phyloP scores from a whole-genome alignment of 1,140 invertebrate species.

The Zaprionus davidi region DNA sequence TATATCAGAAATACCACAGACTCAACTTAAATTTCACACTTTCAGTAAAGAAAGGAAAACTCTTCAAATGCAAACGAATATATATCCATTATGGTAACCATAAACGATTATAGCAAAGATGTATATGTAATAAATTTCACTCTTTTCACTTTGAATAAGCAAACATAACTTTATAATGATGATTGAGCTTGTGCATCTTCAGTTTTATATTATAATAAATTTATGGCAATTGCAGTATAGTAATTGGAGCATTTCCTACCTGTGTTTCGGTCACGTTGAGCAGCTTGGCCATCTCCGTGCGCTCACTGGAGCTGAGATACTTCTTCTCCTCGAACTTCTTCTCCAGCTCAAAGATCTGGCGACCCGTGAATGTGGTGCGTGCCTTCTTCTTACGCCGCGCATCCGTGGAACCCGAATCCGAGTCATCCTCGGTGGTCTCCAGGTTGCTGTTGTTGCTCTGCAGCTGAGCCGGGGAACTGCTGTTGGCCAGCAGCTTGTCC shows the following conservation, averaged over 20 bases:
- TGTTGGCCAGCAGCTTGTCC: slow-evolving; percentile 60
- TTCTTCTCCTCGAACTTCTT: slow-evolving; percentile 98
- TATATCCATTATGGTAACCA: neutral
- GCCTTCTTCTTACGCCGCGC: slow-evolving; percentile 96
- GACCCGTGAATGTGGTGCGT: slow-evolving; percentile 96
- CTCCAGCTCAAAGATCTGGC: slow-evolving; percentile 98
- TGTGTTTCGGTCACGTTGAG: slow-evolving; percentile 98
- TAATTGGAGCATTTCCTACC: slow-evolving; percentile 89
- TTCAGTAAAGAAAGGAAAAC: no score
- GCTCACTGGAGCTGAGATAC: slow-evolving; percentile 97
- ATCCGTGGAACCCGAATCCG: slow-evolving; percentile 87
- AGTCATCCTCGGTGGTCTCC: slow-evolving; percentile 85
- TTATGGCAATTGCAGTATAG: neutral
- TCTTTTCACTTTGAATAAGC: no score
- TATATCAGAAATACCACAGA: neutral
- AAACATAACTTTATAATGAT: neutral
- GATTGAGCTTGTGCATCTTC: neutral
- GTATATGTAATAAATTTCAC: neutral
- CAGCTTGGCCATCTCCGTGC: slow-evolving; percentile 96
- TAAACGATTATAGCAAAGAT: neutral
- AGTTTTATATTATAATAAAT: neutral
- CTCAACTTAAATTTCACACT: no score
- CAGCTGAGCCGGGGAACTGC: slow-evolving; percentile 50
- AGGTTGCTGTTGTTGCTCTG: slow-evolving; percentile 58
- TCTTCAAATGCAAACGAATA: no score